These are phyloP conservation scores for Neoniphon sammara DNA, from an alignment of 2,797 vertebrate species.

Conservation along the genomic window DNA sequence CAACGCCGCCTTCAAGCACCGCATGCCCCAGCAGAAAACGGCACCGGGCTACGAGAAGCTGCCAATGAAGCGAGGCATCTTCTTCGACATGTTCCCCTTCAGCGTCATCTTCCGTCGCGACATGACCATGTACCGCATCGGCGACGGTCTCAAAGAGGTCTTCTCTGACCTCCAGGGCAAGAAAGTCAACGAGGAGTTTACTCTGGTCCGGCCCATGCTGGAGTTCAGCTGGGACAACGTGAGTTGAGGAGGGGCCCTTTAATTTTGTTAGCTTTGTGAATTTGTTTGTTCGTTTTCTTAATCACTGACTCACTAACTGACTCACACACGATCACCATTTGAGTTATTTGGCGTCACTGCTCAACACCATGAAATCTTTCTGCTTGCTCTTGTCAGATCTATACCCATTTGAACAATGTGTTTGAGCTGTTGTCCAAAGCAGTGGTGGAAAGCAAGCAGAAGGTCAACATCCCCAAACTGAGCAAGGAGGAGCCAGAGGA, in stretches of 20 bases:
- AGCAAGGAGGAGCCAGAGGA: constrained; percentile 78
- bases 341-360: not conserved
- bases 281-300: not conserved
- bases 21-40: constrained; percentile 83
- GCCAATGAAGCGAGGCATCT: constrained; percentile 84
- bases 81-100: constrained; percentile 86
- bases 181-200: constrained; percentile 85
- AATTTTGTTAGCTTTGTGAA: not conserved
- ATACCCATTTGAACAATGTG: constrained; percentile 83
- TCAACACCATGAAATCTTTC: not conserved
- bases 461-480: constrained; percentile 81
- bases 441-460: constrained; percentile 84
- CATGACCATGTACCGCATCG: constrained; percentile 85
- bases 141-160: constrained; percentile 83
- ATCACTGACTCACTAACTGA: too few relatives aligned
- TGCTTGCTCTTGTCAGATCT: constrained; percentile 71
- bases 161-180: constrained; percentile 85
- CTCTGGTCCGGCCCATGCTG: constrained; percentile 82
- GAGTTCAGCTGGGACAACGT: constrained; percentile 87
- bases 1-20: constrained; percentile 85
- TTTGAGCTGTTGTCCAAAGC: constrained; percentile 83
- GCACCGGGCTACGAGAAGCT: constrained; percentile 85
- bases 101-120: constrained; percentile 84
- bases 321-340: too few relatives aligned
- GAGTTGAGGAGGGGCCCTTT: constrained; percentile 46